These are phyloP conservation scores for Caenorhabditis zanzibari DNA, from an alignment of 2,888 invertebrate genomes.

Conservation along the genomic window DNA sequence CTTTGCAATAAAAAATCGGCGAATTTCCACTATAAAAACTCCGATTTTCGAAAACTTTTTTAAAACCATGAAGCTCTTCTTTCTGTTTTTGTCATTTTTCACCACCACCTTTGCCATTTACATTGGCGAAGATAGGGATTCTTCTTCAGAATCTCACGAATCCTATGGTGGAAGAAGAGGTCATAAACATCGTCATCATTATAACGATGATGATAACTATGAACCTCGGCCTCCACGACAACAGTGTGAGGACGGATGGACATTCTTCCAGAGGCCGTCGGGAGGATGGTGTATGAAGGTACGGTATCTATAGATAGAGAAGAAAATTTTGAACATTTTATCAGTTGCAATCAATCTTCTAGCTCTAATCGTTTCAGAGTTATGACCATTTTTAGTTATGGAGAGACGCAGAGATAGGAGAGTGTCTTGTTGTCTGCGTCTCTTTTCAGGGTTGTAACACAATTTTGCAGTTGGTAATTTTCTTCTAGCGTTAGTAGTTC, in stretches of 20 bases:
- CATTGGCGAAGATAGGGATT: background rate
- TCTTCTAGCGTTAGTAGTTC: no score
- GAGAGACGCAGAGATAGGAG: no score
- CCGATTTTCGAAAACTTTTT: background rate
- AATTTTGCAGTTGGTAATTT: no score
- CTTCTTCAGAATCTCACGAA: background rate
- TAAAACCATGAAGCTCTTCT: background rate
- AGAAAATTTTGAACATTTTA: no score
- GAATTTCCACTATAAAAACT: background rate
- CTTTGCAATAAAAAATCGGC: background rate
- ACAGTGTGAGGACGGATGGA: constrained; percentile 25
- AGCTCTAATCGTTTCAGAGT: no score
- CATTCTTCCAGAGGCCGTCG: constrained; percentile 2
- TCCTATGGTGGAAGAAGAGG: background rate
- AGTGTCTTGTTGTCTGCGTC: no score
- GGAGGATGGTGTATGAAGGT: constrained; percentile 47
- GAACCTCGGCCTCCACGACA: background rate
- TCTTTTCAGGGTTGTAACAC: no score
- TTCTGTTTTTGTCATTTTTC: background rate
- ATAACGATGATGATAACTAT: background rate
- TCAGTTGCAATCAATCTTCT: no score
- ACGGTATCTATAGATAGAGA: no score
- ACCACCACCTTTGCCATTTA: background rate
- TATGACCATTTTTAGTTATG: no score
- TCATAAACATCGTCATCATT: background rate